Evolutionary conservation across 2,797 vertebrate species (phyloP).

Genomic region (Micromesistius poutassou): DNA sequence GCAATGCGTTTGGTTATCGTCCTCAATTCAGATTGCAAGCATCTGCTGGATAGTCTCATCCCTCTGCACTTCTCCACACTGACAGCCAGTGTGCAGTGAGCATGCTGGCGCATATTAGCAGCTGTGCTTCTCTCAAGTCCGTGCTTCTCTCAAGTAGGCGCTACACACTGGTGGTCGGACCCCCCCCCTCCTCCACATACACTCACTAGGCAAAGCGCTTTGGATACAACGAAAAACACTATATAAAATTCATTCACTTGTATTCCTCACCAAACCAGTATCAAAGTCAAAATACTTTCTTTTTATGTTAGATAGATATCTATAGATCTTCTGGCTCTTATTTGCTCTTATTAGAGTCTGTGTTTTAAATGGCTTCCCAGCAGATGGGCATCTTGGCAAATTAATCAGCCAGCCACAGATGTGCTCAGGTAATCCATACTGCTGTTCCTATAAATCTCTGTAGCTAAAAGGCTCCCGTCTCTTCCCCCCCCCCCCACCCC

Average conservation of each 20-base stretch:
- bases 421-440: conserved; percentile 28
- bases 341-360: conserved; percentile 34
- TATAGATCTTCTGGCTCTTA: neutral
- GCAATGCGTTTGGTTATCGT: neutral
- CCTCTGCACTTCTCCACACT: too few relatives aligned
- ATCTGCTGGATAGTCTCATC: too few relatives aligned
- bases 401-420: conserved; percentile 27
- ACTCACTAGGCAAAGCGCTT: too few relatives aligned
- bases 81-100: too few relatives aligned
- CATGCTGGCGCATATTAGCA: too few relatives aligned
- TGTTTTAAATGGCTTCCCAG: neutral
- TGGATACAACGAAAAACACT: too few relatives aligned
- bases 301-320: neutral
- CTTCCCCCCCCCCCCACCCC: conserved; percentile 21
- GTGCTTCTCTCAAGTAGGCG: too few relatives aligned
- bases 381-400: conserved; percentile 36
- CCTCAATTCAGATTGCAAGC: neutral
- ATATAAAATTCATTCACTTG: neutral
- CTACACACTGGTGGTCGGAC: too few relatives aligned
- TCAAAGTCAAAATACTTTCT: neutral
- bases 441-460: conserved; percentile 13
- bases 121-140: too few relatives aligned
- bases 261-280: neutral
- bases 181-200: too few relatives aligned
- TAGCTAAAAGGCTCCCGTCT: conserved; percentile 15